Conservation (phyloP, 2,888 invertebrate genomes). For the Bombylius major region DNA sequence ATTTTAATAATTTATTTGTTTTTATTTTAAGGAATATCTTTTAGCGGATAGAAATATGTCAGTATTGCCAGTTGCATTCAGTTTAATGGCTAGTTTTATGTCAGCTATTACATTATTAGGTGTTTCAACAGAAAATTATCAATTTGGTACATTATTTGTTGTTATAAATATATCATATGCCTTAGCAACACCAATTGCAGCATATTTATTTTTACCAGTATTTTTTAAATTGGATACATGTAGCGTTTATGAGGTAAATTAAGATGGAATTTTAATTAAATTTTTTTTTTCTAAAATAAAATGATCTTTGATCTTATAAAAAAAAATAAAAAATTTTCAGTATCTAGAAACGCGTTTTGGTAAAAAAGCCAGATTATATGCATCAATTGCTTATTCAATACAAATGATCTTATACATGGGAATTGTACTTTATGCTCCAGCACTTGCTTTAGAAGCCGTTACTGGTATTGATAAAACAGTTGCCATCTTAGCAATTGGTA, state of each 20-base stretch:
- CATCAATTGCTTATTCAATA: slow-evolving; percentile 71
- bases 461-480: slow-evolving; percentile 61
- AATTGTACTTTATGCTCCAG: slow-evolving; percentile 86
- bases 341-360: slow-evolving; percentile 85
- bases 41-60: slow-evolving; percentile 72
- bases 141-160: slow-evolving; percentile 67
- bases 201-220: slow-evolving; percentile 68
- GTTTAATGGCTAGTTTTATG: slow-evolving; percentile 89
- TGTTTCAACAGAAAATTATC: slow-evolving; percentile 76
- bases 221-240: slow-evolving; percentile 71
- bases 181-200: slow-evolving; percentile 63
- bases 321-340: slow-evolving; percentile 32
- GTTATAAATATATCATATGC: slow-evolving; percentile 64
- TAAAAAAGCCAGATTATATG: slow-evolving; percentile 55
- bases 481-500: slow-evolving; percentile 60
- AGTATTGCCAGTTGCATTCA: slow-evolving; percentile 68
- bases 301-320: background rate
- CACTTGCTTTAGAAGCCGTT: slow-evolving; percentile 75
- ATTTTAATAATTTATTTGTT: slow-evolving; percentile 16
- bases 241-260: slow-evolving; percentile 70
- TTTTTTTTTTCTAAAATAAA: background rate
- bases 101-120: slow-evolving; percentile 83
- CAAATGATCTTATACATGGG: slow-evolving; percentile 88
- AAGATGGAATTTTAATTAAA: background rate
- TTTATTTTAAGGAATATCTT: slow-evolving; percentile 56